These are phyloP conservation scores for Coronaproctus castanopsis DNA, from an alignment of 2,888 invertebrate species.

Conservation along the genomic window DNA sequence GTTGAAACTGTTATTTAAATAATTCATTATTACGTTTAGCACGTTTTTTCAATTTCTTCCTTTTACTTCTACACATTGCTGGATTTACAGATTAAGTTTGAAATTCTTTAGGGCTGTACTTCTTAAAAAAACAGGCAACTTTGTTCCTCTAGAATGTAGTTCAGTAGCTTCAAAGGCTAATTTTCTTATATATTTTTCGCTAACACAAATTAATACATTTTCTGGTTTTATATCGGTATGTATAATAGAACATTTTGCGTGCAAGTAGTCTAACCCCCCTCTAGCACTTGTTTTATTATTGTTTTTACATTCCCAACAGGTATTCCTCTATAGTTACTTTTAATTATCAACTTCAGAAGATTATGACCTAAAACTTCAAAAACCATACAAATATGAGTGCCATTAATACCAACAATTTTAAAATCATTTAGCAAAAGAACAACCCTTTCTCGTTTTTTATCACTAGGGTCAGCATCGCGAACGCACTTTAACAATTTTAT, in stretches of 20 bases:
- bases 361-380: conserved; percentile 98
- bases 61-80: conserved; percentile 90
- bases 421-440: conserved; percentile 96
- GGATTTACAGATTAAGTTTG: conserved; percentile 38
- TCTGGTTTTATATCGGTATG: conserved; percentile 88
- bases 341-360: conserved; percentile 89
- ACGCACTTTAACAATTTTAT: conserved; percentile 92
- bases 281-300: conserved; percentile 85
- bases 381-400: conserved; percentile 97
- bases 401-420: conserved; percentile 93
- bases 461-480: conserved; percentile 74
- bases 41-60: conserved; percentile 92
- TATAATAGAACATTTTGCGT: conserved; percentile 89
- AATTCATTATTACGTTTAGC: conserved; percentile 79
- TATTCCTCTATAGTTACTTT: conserved; percentile 95
- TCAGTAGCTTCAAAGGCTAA: conserved; percentile 89
- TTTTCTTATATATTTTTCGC: conserved; percentile 68
- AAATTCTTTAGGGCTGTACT: conserved; percentile 76
- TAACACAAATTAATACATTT: conserved; percentile 82
- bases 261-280: conserved; percentile 90
- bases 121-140: conserved; percentile 74
- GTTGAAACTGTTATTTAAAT: conserved; percentile 82
- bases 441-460: conserved; percentile 85
- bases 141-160: conserved; percentile 74
- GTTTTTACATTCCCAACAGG: conserved; percentile 85